A percentile compares a stretch with the other conserved stretches of the same genome.
Evolutionary conservation across 2,888 invertebrate genomes (phyloP).

Genomic region (Caenorhabditis zanzibari): DNA sequence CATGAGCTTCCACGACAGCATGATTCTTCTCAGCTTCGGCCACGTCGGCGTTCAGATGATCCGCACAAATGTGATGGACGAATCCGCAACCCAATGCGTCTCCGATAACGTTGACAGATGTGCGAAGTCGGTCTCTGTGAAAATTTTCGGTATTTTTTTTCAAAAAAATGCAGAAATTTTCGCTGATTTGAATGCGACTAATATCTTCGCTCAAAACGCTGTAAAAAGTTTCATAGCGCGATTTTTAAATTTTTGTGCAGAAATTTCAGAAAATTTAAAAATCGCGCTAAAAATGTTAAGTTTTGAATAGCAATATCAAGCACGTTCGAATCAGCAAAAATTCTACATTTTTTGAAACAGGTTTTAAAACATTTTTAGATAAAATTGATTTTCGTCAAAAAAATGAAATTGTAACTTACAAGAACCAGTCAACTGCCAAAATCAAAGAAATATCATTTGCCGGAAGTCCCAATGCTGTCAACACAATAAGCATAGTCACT

Average conservation of each 20-base stretch:
- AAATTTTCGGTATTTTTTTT: too few species aligned
- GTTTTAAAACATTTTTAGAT: too few species aligned
- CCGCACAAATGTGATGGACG: slow-evolving; percentile 85
- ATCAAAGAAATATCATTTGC: slow-evolving; percentile 85
- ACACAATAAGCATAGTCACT: slow-evolving; percentile 84
- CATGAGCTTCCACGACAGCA: slow-evolving; percentile 62
- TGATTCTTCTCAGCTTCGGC: slow-evolving; percentile 60
- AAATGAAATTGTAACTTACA: slow-evolving; percentile 83
- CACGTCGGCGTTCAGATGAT: slow-evolving; percentile 67
- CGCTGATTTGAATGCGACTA: too few species aligned
- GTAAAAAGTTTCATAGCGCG: neutral
- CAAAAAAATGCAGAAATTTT: too few species aligned
- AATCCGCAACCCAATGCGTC: slow-evolving; percentile 95
- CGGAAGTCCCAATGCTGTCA: slow-evolving; percentile 85
- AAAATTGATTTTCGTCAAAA: too few species aligned
- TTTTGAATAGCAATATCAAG: too few species aligned
- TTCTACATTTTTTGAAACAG: too few species aligned
- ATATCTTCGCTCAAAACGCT: too few species aligned
- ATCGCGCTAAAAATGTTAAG: too few species aligned
- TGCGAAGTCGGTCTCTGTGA: slow-evolving; percentile 88
- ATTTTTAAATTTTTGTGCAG: too few species aligned
- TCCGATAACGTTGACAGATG: slow-evolving; percentile 92
- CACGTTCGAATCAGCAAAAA: too few species aligned
- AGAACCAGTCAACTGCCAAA: slow-evolving; percentile 85
- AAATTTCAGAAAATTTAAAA: too few species aligned